Evolutionary conservation across 2,888 invertebrate genomes (phyloP), one percentile per base, ranked within the genome.

Genomic region (Chymomyza procnemis): DNA sequence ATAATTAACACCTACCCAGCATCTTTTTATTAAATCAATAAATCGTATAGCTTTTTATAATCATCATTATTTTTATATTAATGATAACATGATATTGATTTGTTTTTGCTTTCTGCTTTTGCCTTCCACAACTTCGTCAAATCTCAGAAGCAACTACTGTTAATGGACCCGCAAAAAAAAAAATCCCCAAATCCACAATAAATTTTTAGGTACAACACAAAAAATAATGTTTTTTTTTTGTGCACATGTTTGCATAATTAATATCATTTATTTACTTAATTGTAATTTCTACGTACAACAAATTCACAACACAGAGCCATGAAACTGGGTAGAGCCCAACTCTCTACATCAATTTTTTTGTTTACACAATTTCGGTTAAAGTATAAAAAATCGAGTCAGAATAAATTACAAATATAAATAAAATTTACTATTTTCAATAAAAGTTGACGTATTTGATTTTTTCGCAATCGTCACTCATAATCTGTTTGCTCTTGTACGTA

Each of bases 1-100:
- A 61, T 56, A 79, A 75, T 84, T 79, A 80, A 59, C 75, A 69
- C 47, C 50, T 63, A 41, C 34, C 34, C 34, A 41, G 34, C 34
- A 41, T 41, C 34, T 41, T 41, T 41, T 41, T 41, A 12, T 41
- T 65, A 64, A 73, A 75, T 61, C 50, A 61, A 61, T 61, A 52
- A 50, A 61, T 1, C 34, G 34, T 41, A 41, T 41, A 41, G 12
- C 12, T 41, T 41, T n/a, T 41, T 41, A 41, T 41, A 41, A 41
- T 12, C 34, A 41, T 41, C 34, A 41, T 16, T 19, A 41, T 16
- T 19, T 18, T 50, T 50, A 50, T 74, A 75, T 68, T 64, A 56
- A 48, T 64, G 52, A 48, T 46, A 26, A 46, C 54, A 66, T 54
- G 60, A 61, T 64, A 64, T 52, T 59, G 21, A 16, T 2, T 18